These are phyloP conservation scores for Chaetops frenatus DNA, from an alignment of 2,113 vertebrate genomes.

Conservation along the genomic window DNA sequence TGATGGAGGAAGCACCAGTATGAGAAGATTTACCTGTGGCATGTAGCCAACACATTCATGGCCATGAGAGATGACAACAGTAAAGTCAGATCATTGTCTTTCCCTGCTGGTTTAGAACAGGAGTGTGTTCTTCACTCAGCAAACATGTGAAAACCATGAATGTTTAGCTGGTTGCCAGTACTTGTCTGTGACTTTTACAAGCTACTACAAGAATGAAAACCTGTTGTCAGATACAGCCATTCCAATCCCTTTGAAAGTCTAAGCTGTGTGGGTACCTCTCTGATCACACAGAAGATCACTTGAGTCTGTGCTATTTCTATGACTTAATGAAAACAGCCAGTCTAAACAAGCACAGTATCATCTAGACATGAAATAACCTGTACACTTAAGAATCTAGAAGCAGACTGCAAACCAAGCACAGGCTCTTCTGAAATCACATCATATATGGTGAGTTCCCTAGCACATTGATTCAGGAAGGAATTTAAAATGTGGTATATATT, in stretches of 20 bases:
- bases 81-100: background rate
- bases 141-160: background rate
- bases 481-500: background rate
- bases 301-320: background rate
- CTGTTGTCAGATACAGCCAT: background rate
- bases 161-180: background rate
- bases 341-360: background rate
- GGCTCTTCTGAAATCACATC: background rate
- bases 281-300: background rate
- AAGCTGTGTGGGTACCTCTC: background rate
- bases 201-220: background rate
- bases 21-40: background rate
- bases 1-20: background rate
- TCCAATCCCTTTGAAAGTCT: background rate
- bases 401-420: background rate
- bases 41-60: background rate
- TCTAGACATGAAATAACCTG: background rate
- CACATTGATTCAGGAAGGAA: background rate
- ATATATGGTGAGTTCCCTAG: background rate
- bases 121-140: background rate
- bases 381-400: background rate
- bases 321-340: background rate
- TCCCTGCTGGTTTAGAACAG: background rate
- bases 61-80: background rate
- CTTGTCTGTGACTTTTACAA: background rate